phyloP scores from a whole-genome alignment of 2,888 invertebrate species.

The Coelinius sp. region DNA sequence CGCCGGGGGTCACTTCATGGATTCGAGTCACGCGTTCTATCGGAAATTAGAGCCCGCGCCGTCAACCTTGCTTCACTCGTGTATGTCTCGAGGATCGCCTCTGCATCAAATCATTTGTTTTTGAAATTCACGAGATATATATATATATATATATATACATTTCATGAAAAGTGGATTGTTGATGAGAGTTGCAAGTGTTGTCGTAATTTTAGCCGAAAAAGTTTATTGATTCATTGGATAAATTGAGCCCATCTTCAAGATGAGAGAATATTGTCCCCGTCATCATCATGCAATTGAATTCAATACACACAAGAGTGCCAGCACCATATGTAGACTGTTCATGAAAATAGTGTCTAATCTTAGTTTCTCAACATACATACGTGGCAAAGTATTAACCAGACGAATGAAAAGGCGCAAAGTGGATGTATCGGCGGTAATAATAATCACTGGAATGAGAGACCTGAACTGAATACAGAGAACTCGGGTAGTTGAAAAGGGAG shows the following conservation, averaged over 20 bases:
- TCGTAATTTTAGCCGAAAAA: too few species aligned
- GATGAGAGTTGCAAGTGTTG: too few species aligned
- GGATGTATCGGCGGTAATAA: slow-evolving; percentile 26
- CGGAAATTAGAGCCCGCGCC: slow-evolving; percentile 68
- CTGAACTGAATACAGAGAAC: slow-evolving; percentile 17
- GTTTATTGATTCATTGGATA: too few species aligned
- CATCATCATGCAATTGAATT: too few species aligned
- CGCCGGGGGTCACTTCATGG: slow-evolving; percentile 40
- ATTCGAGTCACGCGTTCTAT: slow-evolving; percentile 68
- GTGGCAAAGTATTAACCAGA: slow-evolving; percentile 49
- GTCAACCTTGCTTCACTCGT: slow-evolving; percentile 51
- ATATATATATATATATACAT: neutral
- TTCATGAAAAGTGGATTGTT: neutral
- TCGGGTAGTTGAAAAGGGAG: slow-evolving; percentile 31
- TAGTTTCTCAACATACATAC: slow-evolving; percentile 16
- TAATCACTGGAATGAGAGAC: slow-evolving; percentile 14
- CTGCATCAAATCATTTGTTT: slow-evolving; percentile 19
- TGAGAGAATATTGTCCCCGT: too few species aligned
- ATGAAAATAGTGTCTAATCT: slow-evolving; percentile 17
- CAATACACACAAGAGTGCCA: slow-evolving; percentile 13
- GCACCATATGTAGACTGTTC: neutral
- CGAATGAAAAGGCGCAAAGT: slow-evolving; percentile 61
- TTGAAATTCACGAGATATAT: neutral
- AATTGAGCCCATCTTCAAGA: too few species aligned
- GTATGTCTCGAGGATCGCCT: too few species aligned